Percentiles rank a stretch among this genome's conserved stretches.
These are phyloP conservation scores for Phenacoccus solenopsis DNA, from an alignment of 1,140 invertebrate species.

Conservation along the genomic window DNA sequence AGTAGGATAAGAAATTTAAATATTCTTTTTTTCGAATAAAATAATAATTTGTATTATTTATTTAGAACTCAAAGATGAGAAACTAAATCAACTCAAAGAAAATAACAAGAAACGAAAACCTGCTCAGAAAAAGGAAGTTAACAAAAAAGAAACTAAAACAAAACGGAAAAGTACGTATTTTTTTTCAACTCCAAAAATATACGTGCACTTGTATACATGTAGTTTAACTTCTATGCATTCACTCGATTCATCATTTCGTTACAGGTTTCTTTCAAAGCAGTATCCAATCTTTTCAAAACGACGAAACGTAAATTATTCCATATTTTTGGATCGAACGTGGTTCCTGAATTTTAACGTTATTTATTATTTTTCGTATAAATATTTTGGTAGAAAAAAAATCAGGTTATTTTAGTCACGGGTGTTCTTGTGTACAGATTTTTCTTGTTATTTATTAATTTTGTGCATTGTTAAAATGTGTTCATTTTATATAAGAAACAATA, in stretches of 20 bases:
- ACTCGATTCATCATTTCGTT: neutral
- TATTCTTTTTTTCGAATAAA: neutral
- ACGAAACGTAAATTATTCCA: neutral
- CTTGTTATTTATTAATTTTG: no score
- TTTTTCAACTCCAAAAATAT: neutral
- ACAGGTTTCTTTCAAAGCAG: slow-evolving; percentile 1
- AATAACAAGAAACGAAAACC: neutral
- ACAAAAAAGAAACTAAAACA: neutral
- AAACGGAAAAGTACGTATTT: slow-evolving; percentile 6
- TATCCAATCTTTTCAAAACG: neutral
- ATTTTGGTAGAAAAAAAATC: no score
- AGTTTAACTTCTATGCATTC: neutral
- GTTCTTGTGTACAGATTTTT: no score
- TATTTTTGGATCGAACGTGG: no score
- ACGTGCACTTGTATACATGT: no score
- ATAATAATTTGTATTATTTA: neutral
- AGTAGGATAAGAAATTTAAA: neutral
- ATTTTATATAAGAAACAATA: no score
- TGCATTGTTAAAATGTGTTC: no score
- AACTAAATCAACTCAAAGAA: neutral
- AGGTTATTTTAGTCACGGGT: no score
- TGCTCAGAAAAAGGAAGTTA: neutral
- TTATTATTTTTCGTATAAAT: no score
- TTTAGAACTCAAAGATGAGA: slow-evolving; percentile 7
- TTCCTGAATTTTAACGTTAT: no score